Evolutionary conservation across 2,888 invertebrate genomes (phyloP).

Genomic region (Rhagonycha fulva): DNA sequence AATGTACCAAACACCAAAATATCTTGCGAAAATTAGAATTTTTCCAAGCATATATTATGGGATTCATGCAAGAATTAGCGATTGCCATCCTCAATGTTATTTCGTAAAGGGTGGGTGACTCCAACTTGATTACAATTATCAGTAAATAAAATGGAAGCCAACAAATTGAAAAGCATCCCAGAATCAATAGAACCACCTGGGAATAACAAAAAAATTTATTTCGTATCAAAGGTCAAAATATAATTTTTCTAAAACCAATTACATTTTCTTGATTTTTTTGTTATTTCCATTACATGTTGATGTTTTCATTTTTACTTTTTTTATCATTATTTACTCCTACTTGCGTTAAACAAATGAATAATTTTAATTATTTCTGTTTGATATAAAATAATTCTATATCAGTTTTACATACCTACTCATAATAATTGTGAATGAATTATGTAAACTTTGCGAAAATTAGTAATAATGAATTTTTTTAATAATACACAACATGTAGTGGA

Average conservation of each 20-base stretch:
- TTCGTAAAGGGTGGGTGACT: conserved; percentile 46
- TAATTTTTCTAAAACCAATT: background rate
- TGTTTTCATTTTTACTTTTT: background rate
- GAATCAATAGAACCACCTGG: conserved; percentile 76
- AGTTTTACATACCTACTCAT: background rate
- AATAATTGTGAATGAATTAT: background rate
- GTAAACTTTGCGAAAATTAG: background rate
- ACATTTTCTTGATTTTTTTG: background rate
- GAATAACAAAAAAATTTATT: background rate
- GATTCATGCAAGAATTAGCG: conserved; percentile 81
- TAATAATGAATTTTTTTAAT: background rate
- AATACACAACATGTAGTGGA: background rate
- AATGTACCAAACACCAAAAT: conserved; percentile 69
- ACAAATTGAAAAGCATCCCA: conserved; percentile 80
- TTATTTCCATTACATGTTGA: background rate
- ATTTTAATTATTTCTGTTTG: background rate
- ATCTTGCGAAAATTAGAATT: conserved; percentile 77
- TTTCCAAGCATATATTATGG: conserved; percentile 85
- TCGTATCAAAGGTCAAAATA: background rate
- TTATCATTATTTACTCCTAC: background rate
- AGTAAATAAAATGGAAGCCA: conserved; percentile 81
- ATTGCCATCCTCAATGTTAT: conserved; percentile 66
- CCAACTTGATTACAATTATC: conserved; percentile 45
- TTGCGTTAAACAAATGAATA: background rate
- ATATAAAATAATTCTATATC: background rate